Conservation (phyloP, 2,888 invertebrate species). For the Agrenia bidenticulata region DNA sequence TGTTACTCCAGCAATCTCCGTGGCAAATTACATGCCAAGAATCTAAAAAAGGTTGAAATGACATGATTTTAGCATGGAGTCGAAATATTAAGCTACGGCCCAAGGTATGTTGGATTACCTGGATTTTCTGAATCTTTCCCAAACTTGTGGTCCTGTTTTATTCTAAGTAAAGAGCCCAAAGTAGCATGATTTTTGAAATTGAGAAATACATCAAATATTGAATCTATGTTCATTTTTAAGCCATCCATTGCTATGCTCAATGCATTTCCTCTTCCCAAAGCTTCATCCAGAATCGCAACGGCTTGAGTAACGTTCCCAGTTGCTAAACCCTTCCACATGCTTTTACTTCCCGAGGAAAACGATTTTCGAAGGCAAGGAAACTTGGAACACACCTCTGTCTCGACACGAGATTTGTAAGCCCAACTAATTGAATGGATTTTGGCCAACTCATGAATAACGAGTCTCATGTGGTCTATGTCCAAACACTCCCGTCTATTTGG, state of each 20-base stretch:
- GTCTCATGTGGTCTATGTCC: slow-evolving; percentile 26
- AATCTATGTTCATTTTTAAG: background rate
- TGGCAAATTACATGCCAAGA: slow-evolving; percentile 25
- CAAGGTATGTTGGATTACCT: no score
- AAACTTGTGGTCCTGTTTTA: background rate
- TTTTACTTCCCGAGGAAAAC: background rate
- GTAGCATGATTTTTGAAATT: background rate
- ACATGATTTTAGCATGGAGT: no score
- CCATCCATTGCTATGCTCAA: background rate
- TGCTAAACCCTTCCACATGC: slow-evolving; percentile 14
- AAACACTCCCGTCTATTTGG: slow-evolving; percentile 14
- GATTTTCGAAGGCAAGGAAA: slow-evolving; percentile 13
- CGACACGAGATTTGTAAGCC: slow-evolving; percentile 27
- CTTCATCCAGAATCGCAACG: background rate
- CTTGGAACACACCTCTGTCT: background rate
- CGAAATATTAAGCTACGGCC: no score
- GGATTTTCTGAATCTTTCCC: background rate
- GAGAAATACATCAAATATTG: background rate
- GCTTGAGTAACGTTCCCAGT: slow-evolving; percentile 17
- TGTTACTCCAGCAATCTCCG: slow-evolving; percentile 34
- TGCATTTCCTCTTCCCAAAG: background rate
- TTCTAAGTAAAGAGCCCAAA: background rate
- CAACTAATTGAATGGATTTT: slow-evolving; percentile 38
- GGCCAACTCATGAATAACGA: slow-evolving; percentile 25
- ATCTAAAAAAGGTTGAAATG: background rate